phyloP scores from a whole-genome alignment of 2,113 vertebrate species.

The Tichodroma muraria region DNA sequence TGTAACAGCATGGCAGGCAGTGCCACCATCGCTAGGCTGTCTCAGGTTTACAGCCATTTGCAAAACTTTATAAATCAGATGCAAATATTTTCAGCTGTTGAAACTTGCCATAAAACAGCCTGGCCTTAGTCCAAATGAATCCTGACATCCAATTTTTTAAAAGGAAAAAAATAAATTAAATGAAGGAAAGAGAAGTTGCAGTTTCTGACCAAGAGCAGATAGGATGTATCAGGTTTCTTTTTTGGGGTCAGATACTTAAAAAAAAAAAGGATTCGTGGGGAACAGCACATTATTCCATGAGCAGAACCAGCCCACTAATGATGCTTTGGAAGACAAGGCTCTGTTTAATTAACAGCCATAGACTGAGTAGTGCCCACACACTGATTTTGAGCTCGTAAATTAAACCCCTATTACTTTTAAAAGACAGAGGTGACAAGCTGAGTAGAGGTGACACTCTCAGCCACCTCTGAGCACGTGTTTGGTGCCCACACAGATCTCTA shows the following conservation, averaged over 20 bases:
- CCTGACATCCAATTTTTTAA: conserved; percentile 44
- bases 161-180: neutral
- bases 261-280: neutral
- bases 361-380: neutral
- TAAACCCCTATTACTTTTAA: neutral
- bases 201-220: conserved; percentile 23
- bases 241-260: neutral
- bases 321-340: neutral
- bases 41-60: neutral
- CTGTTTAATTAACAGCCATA: neutral
- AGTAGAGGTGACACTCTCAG: neutral
- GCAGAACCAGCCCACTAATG: neutral
- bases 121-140: conserved; percentile 44
- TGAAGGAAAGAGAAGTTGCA: neutral
- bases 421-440: neutral
- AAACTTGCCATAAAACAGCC: conserved; percentile 34
- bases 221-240: conserved; percentile 11
- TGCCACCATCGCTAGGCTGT: neutral
- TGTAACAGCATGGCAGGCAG: conserved; percentile 24
- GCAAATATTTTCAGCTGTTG: conserved; percentile 52
- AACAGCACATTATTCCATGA: neutral
- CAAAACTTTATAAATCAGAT: conserved; percentile 59
- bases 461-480: neutral
- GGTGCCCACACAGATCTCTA: neutral
- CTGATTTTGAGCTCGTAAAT: neutral